These are phyloP conservation scores for Rafetus swinhoei DNA, from an alignment of 2,113 vertebrate genomes.

Conservation along the genomic window DNA sequence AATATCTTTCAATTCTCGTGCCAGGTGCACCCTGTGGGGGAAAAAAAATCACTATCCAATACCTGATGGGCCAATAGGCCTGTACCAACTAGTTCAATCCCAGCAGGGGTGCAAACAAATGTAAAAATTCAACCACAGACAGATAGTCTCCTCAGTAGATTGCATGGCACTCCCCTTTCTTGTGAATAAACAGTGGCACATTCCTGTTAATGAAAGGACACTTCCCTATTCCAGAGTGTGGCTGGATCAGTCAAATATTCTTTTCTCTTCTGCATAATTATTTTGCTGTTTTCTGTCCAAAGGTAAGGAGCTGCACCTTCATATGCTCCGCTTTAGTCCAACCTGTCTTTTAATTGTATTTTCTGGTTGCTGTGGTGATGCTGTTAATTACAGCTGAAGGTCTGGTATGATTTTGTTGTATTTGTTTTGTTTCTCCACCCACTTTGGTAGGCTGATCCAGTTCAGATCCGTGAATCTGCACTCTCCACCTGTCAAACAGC, in stretches of 20 bases:
- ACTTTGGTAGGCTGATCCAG: conserved; percentile 62
- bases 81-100: conserved; percentile 59
- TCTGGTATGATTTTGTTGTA: conserved; percentile 27
- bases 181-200: conserved; percentile 59
- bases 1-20: neutral
- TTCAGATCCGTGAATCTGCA: conserved; percentile 59
- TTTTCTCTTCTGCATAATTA: conserved; percentile 73
- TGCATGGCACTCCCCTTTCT: conserved; percentile 74
- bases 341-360: conserved; percentile 59
- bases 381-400: conserved; percentile 60
- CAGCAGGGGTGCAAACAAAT: conserved; percentile 21
- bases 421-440: conserved; percentile 58
- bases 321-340: conserved; percentile 31
- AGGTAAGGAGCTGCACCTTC: conserved; percentile 43
- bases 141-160: conserved; percentile 65
- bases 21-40: neutral
- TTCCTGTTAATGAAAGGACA: conserved; percentile 69
- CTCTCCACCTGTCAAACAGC: conserved; percentile 78
- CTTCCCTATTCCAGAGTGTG: conserved; percentile 61
- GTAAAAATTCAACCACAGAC: conserved; percentile 62
- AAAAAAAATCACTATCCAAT: neutral
- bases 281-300: conserved; percentile 61
- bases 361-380: conserved; percentile 73
- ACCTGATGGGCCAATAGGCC: conserved; percentile 16
- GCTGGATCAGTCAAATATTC: conserved; percentile 32